Conservation (phyloP, 2,113 vertebrate species). For the Sebastes fasciatus region DNA sequence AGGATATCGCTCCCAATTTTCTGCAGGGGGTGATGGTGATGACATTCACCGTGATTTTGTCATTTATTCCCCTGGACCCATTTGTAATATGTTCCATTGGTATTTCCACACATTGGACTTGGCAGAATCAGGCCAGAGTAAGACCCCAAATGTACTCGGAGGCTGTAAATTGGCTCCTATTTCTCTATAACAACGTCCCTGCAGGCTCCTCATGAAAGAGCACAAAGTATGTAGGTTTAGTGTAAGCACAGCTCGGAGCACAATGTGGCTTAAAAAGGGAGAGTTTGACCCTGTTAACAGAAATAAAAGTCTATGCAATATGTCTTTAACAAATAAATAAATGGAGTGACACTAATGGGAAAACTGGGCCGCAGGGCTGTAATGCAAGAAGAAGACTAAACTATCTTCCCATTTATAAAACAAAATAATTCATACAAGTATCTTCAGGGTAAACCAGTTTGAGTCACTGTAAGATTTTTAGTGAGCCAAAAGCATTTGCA, state of each 20-base stretch:
- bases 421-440: neutral
- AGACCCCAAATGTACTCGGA: constrained; percentile 53
- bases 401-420: neutral
- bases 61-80: constrained; percentile 48
- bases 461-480: neutral
- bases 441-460: neutral
- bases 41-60: constrained; percentile 59
- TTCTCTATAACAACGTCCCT: constrained; percentile 59
- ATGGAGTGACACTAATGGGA: constrained; percentile 2
- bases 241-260: constrained; percentile 40
- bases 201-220: constrained; percentile 40
- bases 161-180: constrained; percentile 63
- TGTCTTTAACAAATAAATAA: constrained; percentile 25
- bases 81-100: constrained; percentile 62
- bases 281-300: neutral
- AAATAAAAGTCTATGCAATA: neutral
- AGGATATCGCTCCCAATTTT: constrained; percentile 13
- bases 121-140: constrained; percentile 79
- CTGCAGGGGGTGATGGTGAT: constrained; percentile 28
- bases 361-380: neutral
- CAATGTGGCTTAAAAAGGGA: constrained; percentile 21
- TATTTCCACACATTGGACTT: constrained; percentile 61
- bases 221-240: constrained; percentile 40
- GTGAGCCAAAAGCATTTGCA: constrained; percentile 14
- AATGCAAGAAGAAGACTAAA: neutral